Percentiles rank a stretch among this genome's conserved stretches.
These are phyloP conservation scores for Catagonus wagneri DNA, from an alignment of 2,113 vertebrate species.

Conservation along the genomic window DNA sequence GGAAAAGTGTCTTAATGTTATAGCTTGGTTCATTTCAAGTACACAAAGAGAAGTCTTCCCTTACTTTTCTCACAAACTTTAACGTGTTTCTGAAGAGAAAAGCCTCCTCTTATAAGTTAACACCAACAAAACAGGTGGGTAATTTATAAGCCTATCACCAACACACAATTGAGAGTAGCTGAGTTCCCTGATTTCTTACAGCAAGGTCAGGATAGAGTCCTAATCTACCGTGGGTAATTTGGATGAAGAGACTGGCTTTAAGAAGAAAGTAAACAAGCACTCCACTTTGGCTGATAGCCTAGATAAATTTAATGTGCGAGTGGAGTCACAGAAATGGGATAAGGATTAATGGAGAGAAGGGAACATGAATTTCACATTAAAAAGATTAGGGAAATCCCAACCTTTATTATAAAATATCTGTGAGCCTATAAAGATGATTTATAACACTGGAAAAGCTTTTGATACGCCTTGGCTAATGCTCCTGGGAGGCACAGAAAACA, in stretches of 20 bases:
- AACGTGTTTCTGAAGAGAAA: slow-evolving; percentile 27
- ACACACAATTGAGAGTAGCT: background rate
- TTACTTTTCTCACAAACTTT: slow-evolving; percentile 37
- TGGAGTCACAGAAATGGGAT: slow-evolving; percentile 73
- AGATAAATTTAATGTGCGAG: slow-evolving; percentile 79
- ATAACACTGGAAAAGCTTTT: slow-evolving; percentile 73
- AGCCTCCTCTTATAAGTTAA: background rate
- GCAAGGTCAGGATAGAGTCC: slow-evolving; percentile 49
- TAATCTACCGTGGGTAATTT: slow-evolving; percentile 35
- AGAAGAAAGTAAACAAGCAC: slow-evolving; percentile 70
- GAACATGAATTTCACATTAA: slow-evolving; percentile 77
- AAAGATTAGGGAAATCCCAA: slow-evolving; percentile 74
- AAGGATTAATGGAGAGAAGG: slow-evolving; percentile 81
- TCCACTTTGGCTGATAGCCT: slow-evolving; percentile 78
- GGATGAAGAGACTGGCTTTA: slow-evolving; percentile 57
- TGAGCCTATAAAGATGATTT: slow-evolving; percentile 74
- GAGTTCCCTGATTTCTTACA: slow-evolving; percentile 11
- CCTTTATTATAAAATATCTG: slow-evolving; percentile 70
- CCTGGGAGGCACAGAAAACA: slow-evolving; percentile 71
- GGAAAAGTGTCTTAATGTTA: background rate
- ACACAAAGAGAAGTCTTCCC: background rate
- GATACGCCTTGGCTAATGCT: slow-evolving; percentile 74
- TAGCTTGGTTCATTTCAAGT: background rate
- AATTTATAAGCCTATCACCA: slow-evolving; percentile 11
- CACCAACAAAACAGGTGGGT: background rate